Evolutionary conservation across 2,113 vertebrate species (phyloP).

Genomic region (Panthera tigris): DNA sequence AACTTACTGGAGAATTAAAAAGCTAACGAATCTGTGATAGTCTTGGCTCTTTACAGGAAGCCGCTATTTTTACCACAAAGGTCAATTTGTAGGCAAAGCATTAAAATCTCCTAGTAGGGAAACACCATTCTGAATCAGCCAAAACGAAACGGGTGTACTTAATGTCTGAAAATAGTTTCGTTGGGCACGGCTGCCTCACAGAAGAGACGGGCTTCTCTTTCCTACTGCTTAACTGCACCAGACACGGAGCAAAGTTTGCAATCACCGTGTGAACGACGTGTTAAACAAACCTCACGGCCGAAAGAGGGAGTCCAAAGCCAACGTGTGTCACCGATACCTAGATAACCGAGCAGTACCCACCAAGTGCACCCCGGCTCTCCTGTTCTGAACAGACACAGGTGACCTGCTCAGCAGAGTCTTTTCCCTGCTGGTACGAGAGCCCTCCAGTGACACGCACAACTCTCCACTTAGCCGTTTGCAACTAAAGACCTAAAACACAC

Average conservation of each 20-base stretch:
- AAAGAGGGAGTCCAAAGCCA: not conserved
- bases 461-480: not conserved
- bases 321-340: rapidly evolving
- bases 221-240: not conserved
- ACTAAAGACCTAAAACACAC: too few species aligned
- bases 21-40: not conserved
- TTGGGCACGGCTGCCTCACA: not conserved
- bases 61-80: not conserved
- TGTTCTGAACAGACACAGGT: not conserved
- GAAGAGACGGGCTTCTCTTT: not conserved
- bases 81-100: not conserved
- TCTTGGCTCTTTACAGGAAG: not conserved
- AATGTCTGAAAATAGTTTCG: not conserved
- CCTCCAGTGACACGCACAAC: not conserved
- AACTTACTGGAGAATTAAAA: not conserved
- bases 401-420: not conserved
- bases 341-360: rapidly evolving
- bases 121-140: not conserved
- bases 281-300: not conserved
- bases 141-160: not conserved
- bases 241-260: not conserved
- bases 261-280: too few species aligned
- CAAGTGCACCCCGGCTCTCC: rapidly evolving
- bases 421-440: not conserved
- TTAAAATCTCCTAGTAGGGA: not conserved